Conservation (phyloP, 2,113 vertebrate genomes). For the Megalops atlanticus region DNA sequence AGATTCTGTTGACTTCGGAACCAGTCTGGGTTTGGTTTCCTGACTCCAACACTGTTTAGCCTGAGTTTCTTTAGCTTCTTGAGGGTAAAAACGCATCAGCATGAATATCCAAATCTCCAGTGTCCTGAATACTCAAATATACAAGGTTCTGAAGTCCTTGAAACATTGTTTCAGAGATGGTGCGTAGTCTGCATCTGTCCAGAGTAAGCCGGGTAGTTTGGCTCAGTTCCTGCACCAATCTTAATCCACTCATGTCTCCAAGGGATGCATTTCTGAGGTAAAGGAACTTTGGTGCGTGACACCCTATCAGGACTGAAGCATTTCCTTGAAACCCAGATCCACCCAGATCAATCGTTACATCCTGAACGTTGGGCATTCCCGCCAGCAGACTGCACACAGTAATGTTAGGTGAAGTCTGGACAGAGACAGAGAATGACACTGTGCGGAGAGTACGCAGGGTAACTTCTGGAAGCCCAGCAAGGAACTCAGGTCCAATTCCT, state of each 20-base stretch:
- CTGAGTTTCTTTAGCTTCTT: not conserved
- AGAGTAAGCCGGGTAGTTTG: not conserved
- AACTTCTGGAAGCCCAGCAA: not conserved
- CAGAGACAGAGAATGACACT: not conserved
- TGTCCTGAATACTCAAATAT: not conserved
- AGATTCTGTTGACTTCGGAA: not conserved
- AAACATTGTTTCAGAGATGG: not conserved
- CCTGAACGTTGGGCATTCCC: not conserved
- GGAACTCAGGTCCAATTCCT: not conserved
- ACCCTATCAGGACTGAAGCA: slow-evolving; percentile 5
- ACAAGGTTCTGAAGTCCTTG: not conserved
- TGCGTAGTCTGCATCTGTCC: not conserved
- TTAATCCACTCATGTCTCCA: not conserved
- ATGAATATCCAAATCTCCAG: not conserved
- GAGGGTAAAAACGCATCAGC: not conserved
- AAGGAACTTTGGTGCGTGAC: not conserved
- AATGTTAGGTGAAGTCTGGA: not conserved
- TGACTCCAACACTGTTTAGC: not conserved
- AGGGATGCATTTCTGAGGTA: slow-evolving; percentile 6
- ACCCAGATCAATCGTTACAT: not conserved
- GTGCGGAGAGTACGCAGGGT: not conserved
- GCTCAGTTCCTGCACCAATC: not conserved
- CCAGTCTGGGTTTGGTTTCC: not conserved
- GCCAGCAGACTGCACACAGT: slow-evolving; percentile 1
- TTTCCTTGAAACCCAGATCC: not conserved